Evolutionary conservation across 1,140 invertebrate species (phyloP).

Genomic region (Maconellicoccus hirsutus): DNA sequence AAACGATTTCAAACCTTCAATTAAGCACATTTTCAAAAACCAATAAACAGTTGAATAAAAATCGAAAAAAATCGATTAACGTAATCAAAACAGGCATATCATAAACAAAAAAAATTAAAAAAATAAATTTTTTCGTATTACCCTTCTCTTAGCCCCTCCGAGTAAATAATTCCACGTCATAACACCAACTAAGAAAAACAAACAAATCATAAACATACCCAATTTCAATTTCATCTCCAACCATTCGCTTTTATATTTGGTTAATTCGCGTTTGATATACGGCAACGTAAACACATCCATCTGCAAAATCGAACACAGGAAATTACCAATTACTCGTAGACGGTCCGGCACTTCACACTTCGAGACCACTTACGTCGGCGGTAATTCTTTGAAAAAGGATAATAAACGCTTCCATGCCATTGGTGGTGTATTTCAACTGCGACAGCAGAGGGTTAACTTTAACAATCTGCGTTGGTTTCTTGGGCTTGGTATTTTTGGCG

Average conservation of each 20-base stretch:
- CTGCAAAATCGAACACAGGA: slow-evolving; percentile 35
- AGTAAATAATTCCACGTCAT: not conserved
- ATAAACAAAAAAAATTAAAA: no score
- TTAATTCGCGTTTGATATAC: slow-evolving; percentile 40
- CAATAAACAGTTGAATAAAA: no score
- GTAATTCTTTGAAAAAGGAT: slow-evolving; percentile 58
- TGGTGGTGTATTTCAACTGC: slow-evolving; percentile 33
- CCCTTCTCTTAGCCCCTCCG: no score
- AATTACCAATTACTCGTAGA: not conserved
- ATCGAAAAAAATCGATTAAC: no score
- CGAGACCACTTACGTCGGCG: slow-evolving; percentile 45
- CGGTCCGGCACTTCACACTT: not conserved
- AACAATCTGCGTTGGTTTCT: not conserved
- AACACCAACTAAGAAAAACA: not conserved
- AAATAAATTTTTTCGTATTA: no score
- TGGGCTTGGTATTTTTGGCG: not conserved
- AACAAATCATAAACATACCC: slow-evolving; percentile 31
- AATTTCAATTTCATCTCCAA: slow-evolving; percentile 38
- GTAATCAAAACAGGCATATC: no score
- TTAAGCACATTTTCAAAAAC: no score
- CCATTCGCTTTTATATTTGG: slow-evolving; percentile 40
- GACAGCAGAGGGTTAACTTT: slow-evolving; percentile 12
- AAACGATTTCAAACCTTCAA: no score
- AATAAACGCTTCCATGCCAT: slow-evolving; percentile 51
- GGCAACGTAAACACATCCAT: slow-evolving; percentile 46